Base-by-base conservation (phyloP, 2,797 vertebrate genomes). In the Chloroceryle inda region DNA sequence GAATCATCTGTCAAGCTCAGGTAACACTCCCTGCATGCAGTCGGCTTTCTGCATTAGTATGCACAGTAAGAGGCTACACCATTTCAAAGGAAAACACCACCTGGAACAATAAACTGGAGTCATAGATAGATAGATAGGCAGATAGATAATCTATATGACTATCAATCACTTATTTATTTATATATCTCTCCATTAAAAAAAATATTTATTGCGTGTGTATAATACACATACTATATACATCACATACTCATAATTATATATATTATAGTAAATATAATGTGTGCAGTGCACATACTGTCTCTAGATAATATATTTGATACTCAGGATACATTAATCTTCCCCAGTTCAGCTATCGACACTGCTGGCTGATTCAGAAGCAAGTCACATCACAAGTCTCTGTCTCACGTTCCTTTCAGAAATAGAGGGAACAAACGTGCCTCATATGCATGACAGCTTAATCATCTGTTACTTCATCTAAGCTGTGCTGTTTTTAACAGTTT, bases 341-440 rank as follows among this genome's bases (percentile, higher is more conserved):
- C 56, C 52, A 73, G 78, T 31, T 50, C 74, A 89, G 50, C n/a
- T 77, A 56, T 55, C 66, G 66, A 53, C 17, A n/a, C 59, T 76
- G 74, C 16, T 71, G 75, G 74, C 49, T 84, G 55, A 82, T 42
- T 59, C 58, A 83, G 73, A 82, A 44, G 55, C 64, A 73, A 56
- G 37, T 45, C 35, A 26, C 18, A 52, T 50, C 29, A 68, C 66
- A 85, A 55, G 24, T 15, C 80, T 85, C 31, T 63, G 42, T 47
- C 62, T 45, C n/a, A 20, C 22, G 5, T 44, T 77, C 47, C 59
- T 78, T 91, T 82, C 80, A 81, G 35, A 72, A 86, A 78, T 0
- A 56, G 37, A 49, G 31, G 53, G 35, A 67, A 75, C 53, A 79
- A 62, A 62, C 12, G 67, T 76, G 55, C 35, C 55, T 86, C 14